phyloP scores from a whole-genome alignment of 2,113 vertebrate genomes.

The Tachysurus fulvidraco region DNA sequence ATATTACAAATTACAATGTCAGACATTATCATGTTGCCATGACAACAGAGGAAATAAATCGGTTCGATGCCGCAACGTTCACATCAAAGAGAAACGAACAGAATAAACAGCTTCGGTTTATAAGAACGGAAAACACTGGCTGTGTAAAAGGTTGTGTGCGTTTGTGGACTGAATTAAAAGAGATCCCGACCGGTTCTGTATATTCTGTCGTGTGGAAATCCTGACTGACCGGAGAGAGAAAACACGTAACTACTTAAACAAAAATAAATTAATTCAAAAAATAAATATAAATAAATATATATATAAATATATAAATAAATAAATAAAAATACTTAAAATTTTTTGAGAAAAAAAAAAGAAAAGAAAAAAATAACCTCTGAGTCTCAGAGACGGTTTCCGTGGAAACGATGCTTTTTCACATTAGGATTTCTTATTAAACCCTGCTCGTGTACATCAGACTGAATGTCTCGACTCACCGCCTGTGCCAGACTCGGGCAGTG shows the following conservation, averaged over 20 bases:
- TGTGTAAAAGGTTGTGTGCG: no score
- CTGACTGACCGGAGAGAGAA: neutral
- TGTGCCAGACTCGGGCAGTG: conserved; percentile 71
- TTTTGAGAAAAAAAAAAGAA: neutral
- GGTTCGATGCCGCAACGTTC: neutral
- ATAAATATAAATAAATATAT: no score
- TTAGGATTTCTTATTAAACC: conserved; percentile 65
- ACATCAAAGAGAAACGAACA: neutral
- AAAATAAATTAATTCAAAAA: no score
- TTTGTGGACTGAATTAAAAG: neutral
- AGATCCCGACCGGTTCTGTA: neutral
- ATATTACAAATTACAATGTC: neutral
- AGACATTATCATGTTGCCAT: neutral
- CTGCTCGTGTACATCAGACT: conserved; percentile 71
- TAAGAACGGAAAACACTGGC: neutral
- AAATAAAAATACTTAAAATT: neutral
- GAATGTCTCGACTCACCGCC: conserved; percentile 72
- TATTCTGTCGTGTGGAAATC: no score
- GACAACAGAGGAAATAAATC: neutral
- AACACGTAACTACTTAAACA: neutral
- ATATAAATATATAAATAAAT: no score
- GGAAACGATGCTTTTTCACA: neutral
- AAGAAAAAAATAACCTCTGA: neutral
- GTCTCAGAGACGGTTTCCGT: neutral
- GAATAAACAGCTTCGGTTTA: neutral